A percentile compares a stretch with the other conserved stretches of the same genome.
Evolutionary conservation across 2,888 invertebrate genomes (phyloP).

Genomic region (Copidosoma aretas): DNA sequence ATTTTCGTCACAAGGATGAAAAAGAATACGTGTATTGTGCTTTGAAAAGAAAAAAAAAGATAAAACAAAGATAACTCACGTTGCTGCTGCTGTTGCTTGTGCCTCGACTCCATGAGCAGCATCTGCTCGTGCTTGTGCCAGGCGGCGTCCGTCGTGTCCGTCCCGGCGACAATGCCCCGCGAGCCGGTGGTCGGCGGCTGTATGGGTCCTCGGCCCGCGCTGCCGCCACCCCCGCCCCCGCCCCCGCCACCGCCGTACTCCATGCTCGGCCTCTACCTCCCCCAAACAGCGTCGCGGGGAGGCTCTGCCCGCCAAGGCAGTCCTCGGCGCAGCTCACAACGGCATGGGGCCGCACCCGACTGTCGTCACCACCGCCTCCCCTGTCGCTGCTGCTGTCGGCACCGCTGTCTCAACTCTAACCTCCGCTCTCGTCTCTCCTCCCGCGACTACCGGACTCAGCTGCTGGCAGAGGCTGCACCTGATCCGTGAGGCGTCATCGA

Average conservation of each 20-base stretch:
- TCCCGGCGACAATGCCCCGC: constrained; percentile 56
- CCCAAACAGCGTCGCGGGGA: constrained; percentile 7
- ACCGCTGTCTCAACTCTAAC: constrained; percentile 5
- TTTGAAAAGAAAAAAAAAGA: no score
- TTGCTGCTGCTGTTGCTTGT: constrained; percentile 58
- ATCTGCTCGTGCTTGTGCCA: constrained; percentile 62
- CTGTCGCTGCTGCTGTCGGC: neutral
- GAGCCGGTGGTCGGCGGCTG: constrained; percentile 59
- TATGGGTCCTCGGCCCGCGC: constrained; percentile 56
- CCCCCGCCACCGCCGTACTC: constrained; percentile 58
- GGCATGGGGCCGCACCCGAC: constrained; percentile 53
- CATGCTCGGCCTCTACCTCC: constrained; percentile 45
- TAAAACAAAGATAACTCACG: constrained; percentile 49
- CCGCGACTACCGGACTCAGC: neutral
- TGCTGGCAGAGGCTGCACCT: neutral
- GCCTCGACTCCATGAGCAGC: constrained; percentile 62
- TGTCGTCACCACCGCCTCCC: neutral
- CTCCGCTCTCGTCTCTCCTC: neutral
- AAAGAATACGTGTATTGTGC: no score
- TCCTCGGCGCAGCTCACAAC: constrained; percentile 57
- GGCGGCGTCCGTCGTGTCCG: constrained; percentile 61
- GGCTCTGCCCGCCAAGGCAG: constrained; percentile 40
- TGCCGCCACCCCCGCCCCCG: constrained; percentile 49
- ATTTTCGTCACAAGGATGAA: no score
- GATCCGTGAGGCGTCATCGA: neutral